Evolutionary conservation across 2,888 invertebrate species (phyloP), one percentile per base, ranked within the genome.

Genomic region (Entomobrya proxima): DNA sequence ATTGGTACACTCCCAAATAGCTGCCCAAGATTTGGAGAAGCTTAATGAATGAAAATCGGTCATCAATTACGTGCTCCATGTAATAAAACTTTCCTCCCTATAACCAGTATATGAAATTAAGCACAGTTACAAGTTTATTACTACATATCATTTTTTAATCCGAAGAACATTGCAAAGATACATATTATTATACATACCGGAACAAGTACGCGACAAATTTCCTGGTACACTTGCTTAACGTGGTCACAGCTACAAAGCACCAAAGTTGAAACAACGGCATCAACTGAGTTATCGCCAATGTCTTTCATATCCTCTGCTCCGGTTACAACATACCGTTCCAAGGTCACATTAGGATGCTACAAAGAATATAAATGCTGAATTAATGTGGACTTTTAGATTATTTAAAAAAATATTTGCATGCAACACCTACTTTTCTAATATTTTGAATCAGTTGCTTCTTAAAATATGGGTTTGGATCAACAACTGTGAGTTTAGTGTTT

Each of bases 171-270:
- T n/a, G 24, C 13, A 55, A 15, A 86, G 88, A 52, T 32, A 15
- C 50, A 32, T 47, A 15, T 21, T 35, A 50, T 13, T 24, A n/a
- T 21, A 84, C 89, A 87, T 87, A 91, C 91, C 5, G 90, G 90
- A 9, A 89, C 90, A n/a, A 91, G 89, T 0, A 91, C 91, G 5
- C 91, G 88, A n/a, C 87, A 87, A 37, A 91, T 89, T 87, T 91
- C 91, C 37, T 89, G 86, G 6, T 90, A 87, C 13, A 88, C 86
- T 76, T 86, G 77, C 27, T 84, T 76, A 1, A 89, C 77, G 76
- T 91, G 89, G 6, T 44, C 58, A 6, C 91, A 91, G 35, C 90
- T 89, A 77, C 91, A 91, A 6, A 91, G 76, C 0, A 91, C 91
- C 37, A 90, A 61, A 2, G 91, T 90, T 15, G 89, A 88, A 5